Conservation (phyloP, 2,113 vertebrate genomes). For the Propithecus coquereli region DNA sequence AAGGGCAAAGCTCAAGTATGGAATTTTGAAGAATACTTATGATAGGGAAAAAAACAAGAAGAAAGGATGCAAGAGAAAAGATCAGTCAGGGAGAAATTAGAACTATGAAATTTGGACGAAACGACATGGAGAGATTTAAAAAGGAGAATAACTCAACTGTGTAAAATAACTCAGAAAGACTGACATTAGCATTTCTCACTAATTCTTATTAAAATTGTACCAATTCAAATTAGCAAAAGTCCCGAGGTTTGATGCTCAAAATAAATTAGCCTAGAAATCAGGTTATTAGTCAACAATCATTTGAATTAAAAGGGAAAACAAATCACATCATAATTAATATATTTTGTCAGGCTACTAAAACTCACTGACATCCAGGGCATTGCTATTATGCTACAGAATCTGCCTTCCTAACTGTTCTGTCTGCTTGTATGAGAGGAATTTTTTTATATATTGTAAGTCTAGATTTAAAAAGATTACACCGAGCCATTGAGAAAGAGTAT, state of each 20-base stretch:
- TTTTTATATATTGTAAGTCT: not conserved
- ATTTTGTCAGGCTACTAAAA: not conserved
- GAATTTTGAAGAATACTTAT: not conserved
- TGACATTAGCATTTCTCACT: not conserved
- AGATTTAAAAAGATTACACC: not conserved
- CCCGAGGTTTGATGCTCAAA: not conserved
- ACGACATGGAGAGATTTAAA: not conserved
- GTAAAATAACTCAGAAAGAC: not conserved
- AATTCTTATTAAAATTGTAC: not conserved
- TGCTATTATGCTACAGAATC: not conserved
- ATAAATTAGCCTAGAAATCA: slow-evolving; percentile 23
- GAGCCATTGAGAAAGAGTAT: not conserved
- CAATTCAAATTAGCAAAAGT: slow-evolving; percentile 22
- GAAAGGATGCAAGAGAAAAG: not conserved
- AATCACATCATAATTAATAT: not conserved
- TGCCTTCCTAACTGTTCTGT: not conserved
- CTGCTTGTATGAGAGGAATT: not conserved
- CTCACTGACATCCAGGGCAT: not conserved
- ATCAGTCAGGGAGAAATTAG: not conserved
- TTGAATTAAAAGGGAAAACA: slow-evolving; percentile 30
- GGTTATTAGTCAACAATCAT: slow-evolving; percentile 8
- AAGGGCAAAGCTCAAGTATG: not conserved
- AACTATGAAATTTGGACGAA: not conserved
- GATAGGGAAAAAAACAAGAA: not conserved
- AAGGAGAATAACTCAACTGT: not conserved